Base-by-base conservation (phyloP, 2,113 vertebrate species). In the Budorcas taxicolor region DNA sequence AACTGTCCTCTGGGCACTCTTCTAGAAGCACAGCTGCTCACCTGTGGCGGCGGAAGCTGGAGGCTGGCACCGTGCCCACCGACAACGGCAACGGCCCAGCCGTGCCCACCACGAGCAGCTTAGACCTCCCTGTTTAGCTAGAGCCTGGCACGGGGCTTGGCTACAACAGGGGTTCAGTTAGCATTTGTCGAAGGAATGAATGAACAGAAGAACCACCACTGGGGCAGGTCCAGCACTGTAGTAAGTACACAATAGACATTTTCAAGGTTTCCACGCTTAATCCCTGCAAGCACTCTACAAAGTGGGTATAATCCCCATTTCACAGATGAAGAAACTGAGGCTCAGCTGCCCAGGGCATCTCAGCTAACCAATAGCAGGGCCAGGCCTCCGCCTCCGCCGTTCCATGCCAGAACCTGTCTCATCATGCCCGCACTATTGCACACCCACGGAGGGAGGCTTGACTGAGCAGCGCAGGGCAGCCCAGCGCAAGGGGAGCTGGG, bases 61-160 rank as follows among this genome's bases (percentile, higher is more conserved):
- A 78, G 50, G 36, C 31, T 2, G 33, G 33, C 67, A 5, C 33
- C 4, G 0, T 7, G 17, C 5, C 76, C 16, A 7, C n/a, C 6
- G 45, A 67, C 40, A n/a, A 7, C 21, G 6, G 52, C 19, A 31
- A 3, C 1, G 11, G 53, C 0, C 31, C 7, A 13, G 4, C 31
- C 43, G 2, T 0, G 11, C 2, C 3, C 47, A 3, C n/a, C 33
- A 1, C 0, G 43, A 43, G 47, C 0, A 0, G 16, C 40, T 52
- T 84, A 16, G 1, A 1, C 74, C 47, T 7, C 33, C 29, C 17
- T 10, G 9, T 2, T 27, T 23, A 2, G 27, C 50, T 36, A 9
- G 87, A 78, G 81, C 57, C 25, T 12, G 62, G 29, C 13, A 1
- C 47, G 6, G 52, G 27, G 52, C 43, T 27, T 10, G 25, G 78